phyloP scores from a whole-genome alignment of 2,797 vertebrate genomes.

The Neopelma chrysocephalum region DNA sequence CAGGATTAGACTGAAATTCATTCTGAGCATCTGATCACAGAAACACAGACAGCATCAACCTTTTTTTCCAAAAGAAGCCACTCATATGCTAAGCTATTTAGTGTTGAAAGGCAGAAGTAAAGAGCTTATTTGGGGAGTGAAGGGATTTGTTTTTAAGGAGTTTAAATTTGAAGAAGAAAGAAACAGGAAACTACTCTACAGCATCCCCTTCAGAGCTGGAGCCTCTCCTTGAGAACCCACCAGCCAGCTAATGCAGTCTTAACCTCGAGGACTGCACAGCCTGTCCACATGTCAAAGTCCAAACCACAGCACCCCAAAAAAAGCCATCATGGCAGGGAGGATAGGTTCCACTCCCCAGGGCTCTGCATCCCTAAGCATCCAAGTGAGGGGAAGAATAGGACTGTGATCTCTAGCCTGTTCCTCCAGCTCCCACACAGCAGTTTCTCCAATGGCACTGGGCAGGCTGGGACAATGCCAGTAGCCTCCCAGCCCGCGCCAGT shows the following conservation, averaged over 20 bases:
- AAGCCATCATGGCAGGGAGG: neutral
- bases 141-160: slow-evolving; percentile 40
- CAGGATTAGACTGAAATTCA: slow-evolving; percentile 43
- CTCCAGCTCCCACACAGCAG: neutral
- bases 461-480: neutral
- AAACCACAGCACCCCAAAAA: neutral
- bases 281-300: neutral
- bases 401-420: neutral
- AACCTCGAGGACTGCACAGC: neutral
- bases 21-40: slow-evolving; percentile 36
- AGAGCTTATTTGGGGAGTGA: slow-evolving; percentile 42
- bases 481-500: neutral
- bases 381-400: neutral
- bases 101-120: slow-evolving; percentile 61
- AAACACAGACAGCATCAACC: neutral
- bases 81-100: slow-evolving; percentile 63
- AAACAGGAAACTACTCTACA: neutral
- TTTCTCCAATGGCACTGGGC: neutral
- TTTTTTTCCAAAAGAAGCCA: slow-evolving; percentile 30
- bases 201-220: neutral
- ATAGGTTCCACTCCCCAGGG: neutral
- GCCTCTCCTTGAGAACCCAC: neutral
- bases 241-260: neutral
- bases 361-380: fast-evolving
- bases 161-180: slow-evolving; percentile 8